Conservation (phyloP, 2,888 invertebrate species). For the Aporophyla nigra region DNA sequence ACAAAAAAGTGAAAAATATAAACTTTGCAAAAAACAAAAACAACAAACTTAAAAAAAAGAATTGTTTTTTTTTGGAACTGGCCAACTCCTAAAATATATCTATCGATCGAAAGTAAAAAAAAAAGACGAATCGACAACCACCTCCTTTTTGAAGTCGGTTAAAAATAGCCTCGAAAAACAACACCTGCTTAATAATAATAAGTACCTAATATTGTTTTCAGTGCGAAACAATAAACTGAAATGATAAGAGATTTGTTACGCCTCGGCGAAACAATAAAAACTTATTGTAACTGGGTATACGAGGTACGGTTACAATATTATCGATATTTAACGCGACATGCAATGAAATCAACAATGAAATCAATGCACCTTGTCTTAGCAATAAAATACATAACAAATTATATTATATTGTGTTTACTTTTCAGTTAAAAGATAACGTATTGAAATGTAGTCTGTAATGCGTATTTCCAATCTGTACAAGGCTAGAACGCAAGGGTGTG, state of each 20-base stretch:
- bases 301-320: neutral
- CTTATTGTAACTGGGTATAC: neutral
- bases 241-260: slow-evolving; percentile 10
- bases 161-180: slow-evolving; percentile 7
- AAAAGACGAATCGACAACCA: too few species aligned
- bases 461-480: too few species aligned
- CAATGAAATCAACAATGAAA: slow-evolving; percentile 10
- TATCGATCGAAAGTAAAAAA: too few species aligned
- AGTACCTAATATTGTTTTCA: neutral
- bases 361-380: neutral
- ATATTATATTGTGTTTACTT: neutral
- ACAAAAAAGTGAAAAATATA: too few species aligned
- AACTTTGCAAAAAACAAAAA: too few species aligned
- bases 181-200: neutral
- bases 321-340: neutral
- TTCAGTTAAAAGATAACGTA: neutral
- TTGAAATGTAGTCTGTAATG: too few species aligned
- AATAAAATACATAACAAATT: slow-evolving; percentile 3
- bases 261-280: neutral
- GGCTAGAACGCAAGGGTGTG: too few species aligned
- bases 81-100: too few species aligned
- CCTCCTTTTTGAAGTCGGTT: neutral
- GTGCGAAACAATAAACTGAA: slow-evolving; percentile 1
- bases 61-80: too few species aligned
- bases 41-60: too few species aligned